Evolutionary conservation across 2,113 vertebrate species (phyloP), one percentile per base, ranked within the genome.

Genomic region (Piaya cayana): DNA sequence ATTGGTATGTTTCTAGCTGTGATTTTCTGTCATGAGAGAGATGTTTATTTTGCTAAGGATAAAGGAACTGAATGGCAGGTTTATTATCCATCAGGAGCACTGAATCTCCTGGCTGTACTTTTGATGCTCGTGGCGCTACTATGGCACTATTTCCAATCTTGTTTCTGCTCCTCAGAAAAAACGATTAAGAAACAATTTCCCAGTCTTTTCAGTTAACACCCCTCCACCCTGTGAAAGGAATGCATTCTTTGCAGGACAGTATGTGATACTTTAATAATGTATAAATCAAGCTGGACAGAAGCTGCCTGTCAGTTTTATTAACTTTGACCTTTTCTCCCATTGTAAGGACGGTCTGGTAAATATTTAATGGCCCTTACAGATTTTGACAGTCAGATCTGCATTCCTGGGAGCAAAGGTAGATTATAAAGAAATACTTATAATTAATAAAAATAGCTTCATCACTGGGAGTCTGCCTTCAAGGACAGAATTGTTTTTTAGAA

Each of bases 311-410:
- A 97, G 96, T 96, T 98, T 98, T 98, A 98, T 98, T 98, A 98
- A 98, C 97, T 98, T 98, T 98, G 98, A 98, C 98, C 98, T 98
- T 98, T 98, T 97, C 91, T 97, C 92, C 97, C 95, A 96, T 98
- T 98, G 95, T 97, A 98, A 97, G 96, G 96, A 94, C 95, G 94
- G 86, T 97, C 95, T 56, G 45, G 91, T 98, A 98, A 98, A 98
- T 98, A 98, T 98, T 98, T 98, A 97, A 98, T 98, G 97, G 72
- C 95, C 93, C 91, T 95, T 98, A 98, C 93, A 98, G 98, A 97
- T 97, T 98, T 93, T 98, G 98, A 97, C 93, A 97, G 95, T 95
- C 74, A 55, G 88, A 93, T 93, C 94, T 67, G 43, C 96, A 83
- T 97, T 98, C 97, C 93, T 97, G 82, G 94, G 96, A 97, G 93